A percentile compares a stretch with the other conserved stretches of the same genome.
These are phyloP conservation scores for Phorcus lineatus DNA, from an alignment of 2,888 invertebrate species.

Conservation along the genomic window DNA sequence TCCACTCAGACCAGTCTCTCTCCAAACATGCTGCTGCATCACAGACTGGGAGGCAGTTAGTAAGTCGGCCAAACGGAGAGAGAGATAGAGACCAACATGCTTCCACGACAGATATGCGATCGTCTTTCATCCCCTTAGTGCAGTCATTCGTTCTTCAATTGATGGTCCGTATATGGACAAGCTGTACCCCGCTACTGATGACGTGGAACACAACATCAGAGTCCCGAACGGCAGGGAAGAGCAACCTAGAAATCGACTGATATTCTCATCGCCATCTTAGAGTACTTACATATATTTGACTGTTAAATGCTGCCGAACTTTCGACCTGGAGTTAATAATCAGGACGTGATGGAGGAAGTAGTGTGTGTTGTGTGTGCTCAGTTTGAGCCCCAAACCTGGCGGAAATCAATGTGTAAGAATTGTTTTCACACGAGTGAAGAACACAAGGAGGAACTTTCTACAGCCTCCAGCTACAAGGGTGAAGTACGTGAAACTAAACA, in stretches of 20 bases:
- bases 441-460: slow-evolving; percentile 49
- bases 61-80: too few relatives aligned
- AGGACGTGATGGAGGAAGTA: slow-evolving; percentile 22
- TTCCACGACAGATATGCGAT: not conserved
- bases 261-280: slow-evolving; percentile 15
- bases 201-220: slow-evolving; percentile 11
- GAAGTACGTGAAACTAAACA: slow-evolving; percentile 22
- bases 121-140: not conserved
- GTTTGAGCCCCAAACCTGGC: slow-evolving; percentile 76
- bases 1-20: too few relatives aligned
- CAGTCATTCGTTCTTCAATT: too few relatives aligned
- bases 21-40: too few relatives aligned
- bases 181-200: slow-evolving; percentile 11
- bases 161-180: slow-evolving; percentile 11
- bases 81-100: too few relatives aligned
- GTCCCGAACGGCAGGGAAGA: not conserved
- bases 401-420: slow-evolving; percentile 75
- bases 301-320: not conserved
- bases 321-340: not conserved
- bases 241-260: slow-evolving; percentile 7
- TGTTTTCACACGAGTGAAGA: slow-evolving; percentile 71
- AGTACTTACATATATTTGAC: not conserved
- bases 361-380: slow-evolving; percentile 54
- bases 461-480: slow-evolving; percentile 26
- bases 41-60: too few relatives aligned